Percentiles rank a stretch among this genome's conserved stretches.
These are phyloP conservation scores for Ennomos erosarius DNA, from an alignment of 2,888 invertebrate species.

Conservation along the genomic window DNA sequence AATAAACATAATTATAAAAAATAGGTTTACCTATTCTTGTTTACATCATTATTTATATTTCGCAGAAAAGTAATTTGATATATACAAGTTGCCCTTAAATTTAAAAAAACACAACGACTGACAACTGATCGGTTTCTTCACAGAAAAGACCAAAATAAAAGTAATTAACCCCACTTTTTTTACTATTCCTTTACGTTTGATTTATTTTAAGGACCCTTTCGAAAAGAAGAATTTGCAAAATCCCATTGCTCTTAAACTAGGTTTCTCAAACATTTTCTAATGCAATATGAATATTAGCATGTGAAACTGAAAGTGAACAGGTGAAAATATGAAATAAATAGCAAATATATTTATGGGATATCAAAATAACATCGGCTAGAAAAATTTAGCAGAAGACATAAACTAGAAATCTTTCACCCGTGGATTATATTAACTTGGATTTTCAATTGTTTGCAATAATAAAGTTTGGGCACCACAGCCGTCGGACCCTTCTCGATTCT, in stretches of 20 bases:
- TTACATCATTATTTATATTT: too few species aligned
- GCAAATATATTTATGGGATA: too few species aligned
- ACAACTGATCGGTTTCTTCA: slow-evolving; percentile 76
- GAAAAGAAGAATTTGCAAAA: slow-evolving; percentile 83
- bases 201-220: slow-evolving; percentile 80
- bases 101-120: slow-evolving; percentile 42
- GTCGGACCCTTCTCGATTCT: slow-evolving; percentile 57
- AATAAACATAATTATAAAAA: too few species aligned
- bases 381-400: too few species aligned
- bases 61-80: too few species aligned
- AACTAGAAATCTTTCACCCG: too few species aligned
- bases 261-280: slow-evolving; percentile 57
- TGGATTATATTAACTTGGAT: too few species aligned
- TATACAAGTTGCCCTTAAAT: slow-evolving; percentile 28
- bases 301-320: too few species aligned
- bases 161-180: slow-evolving; percentile 83
- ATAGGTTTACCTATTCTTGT: too few species aligned
- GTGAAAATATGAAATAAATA: too few species aligned
- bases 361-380: too few species aligned
- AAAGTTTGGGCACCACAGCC: slow-evolving; percentile 64
- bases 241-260: slow-evolving; percentile 64
- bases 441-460: background rate
- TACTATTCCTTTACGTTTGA: slow-evolving; percentile 79
- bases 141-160: slow-evolving; percentile 67
- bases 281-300: slow-evolving; percentile 3